Base-by-base conservation (phyloP, 2,113 vertebrate species). In the Myxocyprinus asiaticus region DNA sequence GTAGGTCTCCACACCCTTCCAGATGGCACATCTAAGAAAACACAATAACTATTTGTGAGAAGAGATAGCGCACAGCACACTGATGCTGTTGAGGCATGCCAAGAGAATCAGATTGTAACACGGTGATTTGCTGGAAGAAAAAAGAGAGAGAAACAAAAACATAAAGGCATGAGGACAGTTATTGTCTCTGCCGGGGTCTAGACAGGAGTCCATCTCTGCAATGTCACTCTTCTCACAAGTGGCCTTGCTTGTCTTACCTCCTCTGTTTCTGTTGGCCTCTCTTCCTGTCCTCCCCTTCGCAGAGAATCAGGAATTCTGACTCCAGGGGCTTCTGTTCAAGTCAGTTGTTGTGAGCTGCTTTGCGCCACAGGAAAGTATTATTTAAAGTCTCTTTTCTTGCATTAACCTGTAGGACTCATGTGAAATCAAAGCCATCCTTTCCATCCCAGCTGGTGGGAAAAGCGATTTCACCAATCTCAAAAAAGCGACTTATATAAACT, bases 71-170 rank as follows among this genome's bases (percentile, higher is more conserved):
- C 69, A 74, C 33, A 64, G 56, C n/a, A n/a, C 42, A 56, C 66
- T 79, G 76, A 82, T 85, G 72, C 76, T 83, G 71, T 85, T 33
- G 17, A 59, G 73, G 80, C 72, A 76, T 82, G 81, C 65, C 82
- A 71, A 67, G 11, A 62, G 55, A 72, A 85, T 87, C 73, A 78
- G 82, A 85, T 82, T 61, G 80, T 67, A 77, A 66, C 63, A 69
- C 68, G 43, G 17, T 76, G 72, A 58, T 64, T 67, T 64, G 81
- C 61, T 74, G 77, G 61, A 72, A 45, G 62, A 69, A 69, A 80
- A 61, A 17, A 67, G n/a, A 15, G 10, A 51, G 66, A 64, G 55
- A 59, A 62, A 56, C 48, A 80, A 59, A 62, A 65, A 74, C 67
- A 70, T 63, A 11, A 44, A 76, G 65, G 7, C 42, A 65, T 56